Conservation (phyloP, 2,888 invertebrate species). For the Protophormia terraenovae region DNA sequence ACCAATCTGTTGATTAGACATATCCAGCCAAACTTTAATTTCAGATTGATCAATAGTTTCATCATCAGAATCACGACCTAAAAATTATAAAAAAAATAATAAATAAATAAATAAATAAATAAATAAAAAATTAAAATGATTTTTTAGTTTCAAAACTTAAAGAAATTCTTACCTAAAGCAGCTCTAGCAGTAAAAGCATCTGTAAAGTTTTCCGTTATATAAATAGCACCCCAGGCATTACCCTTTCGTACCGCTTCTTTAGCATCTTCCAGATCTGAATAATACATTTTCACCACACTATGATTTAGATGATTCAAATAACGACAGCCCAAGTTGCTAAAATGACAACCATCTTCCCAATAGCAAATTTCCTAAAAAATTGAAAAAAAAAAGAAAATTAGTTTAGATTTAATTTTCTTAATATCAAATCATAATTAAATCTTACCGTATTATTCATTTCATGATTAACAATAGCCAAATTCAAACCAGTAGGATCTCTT, state of each 20-base stretch:
- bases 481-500: constrained; percentile 91
- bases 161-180: constrained; percentile 84
- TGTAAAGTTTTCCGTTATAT: constrained; percentile 94
- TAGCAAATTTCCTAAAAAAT: constrained; percentile 75
- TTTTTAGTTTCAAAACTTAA: neutral
- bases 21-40: constrained; percentile 94
- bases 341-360: constrained; percentile 85
- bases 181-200: constrained; percentile 91
- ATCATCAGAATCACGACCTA: constrained; percentile 90
- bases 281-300: constrained; percentile 88
- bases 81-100: too few relatives aligned
- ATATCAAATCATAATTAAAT: neutral
- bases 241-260: constrained; percentile 88
- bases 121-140: neutral
- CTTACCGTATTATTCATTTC: constrained; percentile 83
- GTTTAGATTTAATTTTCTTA: neutral
- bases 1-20: constrained; percentile 97
- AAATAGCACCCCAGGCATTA: constrained; percentile 93
- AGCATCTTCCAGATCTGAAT: constrained; percentile 86
- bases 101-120: too few relatives aligned
- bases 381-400: neutral
- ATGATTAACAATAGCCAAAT: constrained; percentile 89
- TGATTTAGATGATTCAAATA: constrained; percentile 89
- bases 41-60: constrained; percentile 94
- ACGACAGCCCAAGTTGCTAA: constrained; percentile 89